Conservation (phyloP, 1,140 invertebrate genomes). For the Anoplolepis gracilipes region DNA sequence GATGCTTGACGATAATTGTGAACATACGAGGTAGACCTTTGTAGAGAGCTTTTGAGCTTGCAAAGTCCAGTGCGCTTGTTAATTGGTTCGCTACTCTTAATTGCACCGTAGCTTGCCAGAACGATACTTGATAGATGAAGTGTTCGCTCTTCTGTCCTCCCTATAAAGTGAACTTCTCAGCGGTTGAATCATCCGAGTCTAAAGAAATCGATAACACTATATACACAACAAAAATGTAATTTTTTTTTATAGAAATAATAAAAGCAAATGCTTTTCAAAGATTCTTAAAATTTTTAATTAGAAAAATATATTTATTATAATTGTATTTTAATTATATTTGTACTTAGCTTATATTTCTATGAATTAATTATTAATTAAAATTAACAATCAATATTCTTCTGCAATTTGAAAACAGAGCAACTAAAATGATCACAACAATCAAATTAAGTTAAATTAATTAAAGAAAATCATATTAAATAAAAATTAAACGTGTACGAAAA, state of each 20-base stretch:
- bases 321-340: not conserved
- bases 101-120: constrained; percentile 54
- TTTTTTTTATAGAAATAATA: not conserved
- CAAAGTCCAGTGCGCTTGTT: constrained; percentile 55
- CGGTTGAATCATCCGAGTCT: not conserved
- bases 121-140: constrained; percentile 42
- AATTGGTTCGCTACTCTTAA: constrained; percentile 62
- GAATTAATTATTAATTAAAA: not conserved
- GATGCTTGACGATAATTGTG: constrained; percentile 37
- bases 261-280: not conserved
- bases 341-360: not conserved
- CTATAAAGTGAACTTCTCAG: not conserved
- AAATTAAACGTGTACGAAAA: no score
- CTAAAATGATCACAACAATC: not conserved
- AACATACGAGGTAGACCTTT: constrained; percentile 65
- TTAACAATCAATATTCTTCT: not conserved
- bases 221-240: not conserved
- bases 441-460: no score
- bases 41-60: constrained; percentile 18
- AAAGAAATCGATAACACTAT: constrained; percentile 21
- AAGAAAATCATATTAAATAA: no score
- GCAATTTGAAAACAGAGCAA: not conserved
- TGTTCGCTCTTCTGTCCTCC: constrained; percentile 9
- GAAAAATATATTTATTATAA: not conserved
- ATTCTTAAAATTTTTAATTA: not conserved